A percentile compares a stretch with the other conserved stretches of the same genome.
Conservation (phyloP, 2,888 invertebrate species). For the Neocrepidodera transversa region DNA sequence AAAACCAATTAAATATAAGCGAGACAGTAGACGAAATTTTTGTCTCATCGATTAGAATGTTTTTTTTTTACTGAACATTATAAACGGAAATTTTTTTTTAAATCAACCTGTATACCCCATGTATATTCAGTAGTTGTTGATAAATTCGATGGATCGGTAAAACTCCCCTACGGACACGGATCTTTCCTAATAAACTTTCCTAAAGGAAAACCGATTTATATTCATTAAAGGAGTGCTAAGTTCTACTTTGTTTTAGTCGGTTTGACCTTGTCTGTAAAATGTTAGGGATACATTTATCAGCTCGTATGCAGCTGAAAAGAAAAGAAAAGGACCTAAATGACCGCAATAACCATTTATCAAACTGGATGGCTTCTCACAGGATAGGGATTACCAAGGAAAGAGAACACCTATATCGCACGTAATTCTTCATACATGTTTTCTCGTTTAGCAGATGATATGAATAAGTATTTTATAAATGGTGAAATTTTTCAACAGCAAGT, state of each 20-base stretch:
- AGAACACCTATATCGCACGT: constrained; percentile 27
- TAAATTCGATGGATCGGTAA: constrained; percentile 10
- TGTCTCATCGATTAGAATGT: no score
- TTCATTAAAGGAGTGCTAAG: constrained; percentile 50
- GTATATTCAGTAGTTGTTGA: background rate
- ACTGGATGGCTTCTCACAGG: constrained; percentile 18
- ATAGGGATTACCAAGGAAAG: constrained; percentile 15
- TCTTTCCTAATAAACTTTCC: constrained; percentile 43
- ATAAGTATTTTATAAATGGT: no score
- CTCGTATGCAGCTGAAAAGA: constrained; percentile 33
- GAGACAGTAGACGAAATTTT: no score
- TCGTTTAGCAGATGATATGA: constrained; percentile 1
- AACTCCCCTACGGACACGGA: constrained; percentile 20
- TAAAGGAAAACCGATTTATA: constrained; percentile 50
- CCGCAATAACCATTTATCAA: constrained; percentile 38
- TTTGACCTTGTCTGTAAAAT: constrained; percentile 43
- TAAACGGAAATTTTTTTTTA: no score
- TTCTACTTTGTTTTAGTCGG: constrained; percentile 48
- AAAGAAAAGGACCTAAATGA: constrained; percentile 35
- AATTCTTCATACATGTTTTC: constrained; percentile 15
- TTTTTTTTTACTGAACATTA: no score
- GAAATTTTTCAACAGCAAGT: no score
- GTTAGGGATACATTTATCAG: constrained; percentile 45
- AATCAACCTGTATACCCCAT: no score
- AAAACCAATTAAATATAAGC: no score